Evolutionary conservation across 2,113 vertebrate genomes (phyloP).

Genomic region (Hymenochirus boettgeri): DNA sequence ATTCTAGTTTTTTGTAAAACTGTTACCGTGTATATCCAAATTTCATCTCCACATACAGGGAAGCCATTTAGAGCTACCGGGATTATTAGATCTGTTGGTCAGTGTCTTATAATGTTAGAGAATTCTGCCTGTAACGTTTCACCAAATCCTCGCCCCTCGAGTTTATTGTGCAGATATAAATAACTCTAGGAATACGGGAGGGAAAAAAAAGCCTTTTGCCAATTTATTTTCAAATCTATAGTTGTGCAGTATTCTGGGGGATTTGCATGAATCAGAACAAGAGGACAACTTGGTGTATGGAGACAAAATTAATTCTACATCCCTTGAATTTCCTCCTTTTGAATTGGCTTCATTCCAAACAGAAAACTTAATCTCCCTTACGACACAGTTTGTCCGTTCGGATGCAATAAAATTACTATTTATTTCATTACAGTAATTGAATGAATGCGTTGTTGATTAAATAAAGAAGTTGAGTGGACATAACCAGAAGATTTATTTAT

Average conservation of each 20-base stretch:
- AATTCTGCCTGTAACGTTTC: constrained; percentile 1
- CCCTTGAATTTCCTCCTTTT: constrained; percentile 43
- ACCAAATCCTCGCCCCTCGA: not conserved
- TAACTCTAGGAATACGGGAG: not conserved
- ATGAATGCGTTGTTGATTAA: no score
- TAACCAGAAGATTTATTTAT: no score
- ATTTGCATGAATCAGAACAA: constrained; percentile 62
- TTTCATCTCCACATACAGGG: not conserved
- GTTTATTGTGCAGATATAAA: constrained; percentile 5
- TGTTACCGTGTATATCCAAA: no score
- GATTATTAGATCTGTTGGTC: constrained; percentile 19
- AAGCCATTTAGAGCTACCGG: constrained; percentile 11
- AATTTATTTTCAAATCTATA: constrained; percentile 65
- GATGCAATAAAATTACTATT: no score
- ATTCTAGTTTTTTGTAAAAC: no score
- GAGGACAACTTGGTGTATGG: constrained; percentile 51
- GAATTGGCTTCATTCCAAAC: no score
- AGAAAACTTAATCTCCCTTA: no score
- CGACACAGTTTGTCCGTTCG: no score
- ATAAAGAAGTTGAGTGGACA: no score
- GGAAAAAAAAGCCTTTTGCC: constrained; percentile 10
- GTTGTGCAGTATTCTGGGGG: constrained; percentile 53
- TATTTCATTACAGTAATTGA: no score
- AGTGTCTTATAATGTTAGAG: constrained; percentile 20
- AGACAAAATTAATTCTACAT: constrained; percentile 52